Conservation (phyloP, 2,888 invertebrate genomes). For the Linhomoeus sp. region DNA sequence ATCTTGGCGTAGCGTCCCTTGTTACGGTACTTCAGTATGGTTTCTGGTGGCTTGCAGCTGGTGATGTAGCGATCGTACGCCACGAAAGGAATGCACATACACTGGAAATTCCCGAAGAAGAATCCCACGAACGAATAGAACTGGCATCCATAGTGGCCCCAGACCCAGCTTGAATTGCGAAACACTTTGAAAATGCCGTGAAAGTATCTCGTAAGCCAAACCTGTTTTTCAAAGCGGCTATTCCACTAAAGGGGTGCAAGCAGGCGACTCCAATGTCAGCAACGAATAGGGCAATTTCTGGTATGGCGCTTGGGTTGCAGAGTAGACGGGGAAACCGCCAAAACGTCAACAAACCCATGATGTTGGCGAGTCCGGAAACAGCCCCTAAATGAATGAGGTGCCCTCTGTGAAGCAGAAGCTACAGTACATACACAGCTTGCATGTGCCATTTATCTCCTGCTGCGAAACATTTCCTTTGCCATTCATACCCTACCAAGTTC, state of each 20-base stretch:
- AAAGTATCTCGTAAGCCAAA: background rate
- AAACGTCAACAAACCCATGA: too few species aligned
- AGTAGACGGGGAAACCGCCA: too few species aligned
- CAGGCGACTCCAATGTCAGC: slow-evolving; percentile 5
- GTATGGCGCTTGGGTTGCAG: background rate
- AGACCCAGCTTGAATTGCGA: slow-evolving; percentile 21
- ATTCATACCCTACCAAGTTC: too few species aligned
- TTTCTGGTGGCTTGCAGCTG: background rate
- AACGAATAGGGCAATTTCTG: slow-evolving; percentile 5
- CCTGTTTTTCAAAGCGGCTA: slow-evolving; percentile 4
- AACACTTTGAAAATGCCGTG: background rate
- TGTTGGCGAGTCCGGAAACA: too few species aligned
- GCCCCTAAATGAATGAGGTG: too few species aligned
- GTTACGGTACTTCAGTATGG: background rate
- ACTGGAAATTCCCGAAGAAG: slow-evolving; percentile 21
- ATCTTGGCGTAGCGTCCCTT: slow-evolving; percentile 1
- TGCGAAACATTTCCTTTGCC: too few species aligned
- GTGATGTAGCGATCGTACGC: slow-evolving; percentile 17
- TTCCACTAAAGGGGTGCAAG: slow-evolving; percentile 7
- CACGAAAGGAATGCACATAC: slow-evolving; percentile 15
- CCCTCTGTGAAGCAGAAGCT: too few species aligned
- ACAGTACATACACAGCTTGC: too few species aligned
- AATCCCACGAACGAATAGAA: slow-evolving; percentile 23
- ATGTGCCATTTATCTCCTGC: too few species aligned
- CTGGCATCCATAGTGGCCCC: slow-evolving; percentile 20